Evolutionary conservation across 2,113 vertebrate species (phyloP).

Genomic region (Poeciliopsis occidentalis): DNA sequence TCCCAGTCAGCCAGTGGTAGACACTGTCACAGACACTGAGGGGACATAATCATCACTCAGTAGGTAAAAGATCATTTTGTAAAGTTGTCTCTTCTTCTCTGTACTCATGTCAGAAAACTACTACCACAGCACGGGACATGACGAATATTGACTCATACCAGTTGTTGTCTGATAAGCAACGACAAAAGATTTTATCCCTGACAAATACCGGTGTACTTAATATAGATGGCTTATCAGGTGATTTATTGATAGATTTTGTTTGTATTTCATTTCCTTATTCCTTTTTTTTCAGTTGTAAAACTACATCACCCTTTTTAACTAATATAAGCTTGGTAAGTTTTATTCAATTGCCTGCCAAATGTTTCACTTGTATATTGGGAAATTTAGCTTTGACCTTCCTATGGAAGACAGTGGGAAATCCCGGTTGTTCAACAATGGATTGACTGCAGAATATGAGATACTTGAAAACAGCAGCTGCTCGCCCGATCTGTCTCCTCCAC

Average conservation of each 20-base stretch:
- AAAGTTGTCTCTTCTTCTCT: slow-evolving; percentile 98
- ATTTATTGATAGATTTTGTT: slow-evolving; percentile 88
- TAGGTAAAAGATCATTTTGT: slow-evolving; percentile 99
- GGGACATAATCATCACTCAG: slow-evolving; percentile 99
- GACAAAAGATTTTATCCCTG: slow-evolving; percentile 88
- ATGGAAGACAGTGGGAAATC: slow-evolving; percentile 95
- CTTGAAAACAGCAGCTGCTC: slow-evolving; percentile 85
- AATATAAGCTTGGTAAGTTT: slow-evolving; percentile 68
- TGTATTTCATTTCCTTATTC: slow-evolving; percentile 84
- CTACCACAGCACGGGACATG: slow-evolving; percentile 93
- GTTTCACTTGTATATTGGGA: slow-evolving; percentile 80
- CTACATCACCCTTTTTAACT: slow-evolving; percentile 81
- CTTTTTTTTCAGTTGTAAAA: slow-evolving; percentile 85
- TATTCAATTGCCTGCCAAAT: slow-evolving; percentile 79
- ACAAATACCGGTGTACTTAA: slow-evolving; percentile 92
- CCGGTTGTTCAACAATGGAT: slow-evolving; percentile 86
- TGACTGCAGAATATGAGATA: slow-evolving; percentile 84
- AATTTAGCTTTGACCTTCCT: slow-evolving; percentile 88
- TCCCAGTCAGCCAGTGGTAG: slow-evolving; percentile 98
- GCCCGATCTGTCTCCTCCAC: slow-evolving; percentile 85
- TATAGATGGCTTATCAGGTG: slow-evolving; percentile 93
- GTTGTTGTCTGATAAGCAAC: slow-evolving; percentile 87
- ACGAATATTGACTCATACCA: slow-evolving; percentile 82
- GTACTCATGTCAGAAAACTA: slow-evolving; percentile 92
- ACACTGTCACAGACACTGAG: slow-evolving; percentile 99